Evolutionary conservation across 2,113 vertebrate genomes (phyloP).

Genomic region (Corapipo altera): DNA sequence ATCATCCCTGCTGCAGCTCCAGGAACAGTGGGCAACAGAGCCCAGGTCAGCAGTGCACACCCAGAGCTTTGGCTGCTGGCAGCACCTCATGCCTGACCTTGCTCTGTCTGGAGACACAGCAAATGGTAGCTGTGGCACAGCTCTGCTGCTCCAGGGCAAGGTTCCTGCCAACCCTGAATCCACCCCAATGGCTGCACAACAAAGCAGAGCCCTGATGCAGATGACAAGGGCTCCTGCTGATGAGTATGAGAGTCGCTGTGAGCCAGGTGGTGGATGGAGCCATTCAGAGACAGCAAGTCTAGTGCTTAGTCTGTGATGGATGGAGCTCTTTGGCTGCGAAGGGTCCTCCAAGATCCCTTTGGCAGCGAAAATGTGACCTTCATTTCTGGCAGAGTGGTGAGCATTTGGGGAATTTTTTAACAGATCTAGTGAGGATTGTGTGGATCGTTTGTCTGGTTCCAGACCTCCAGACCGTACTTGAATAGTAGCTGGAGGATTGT

Average conservation of each 20-base stretch:
- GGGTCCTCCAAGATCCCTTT: background rate
- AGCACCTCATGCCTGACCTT: fast-evolving
- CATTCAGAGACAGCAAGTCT: background rate
- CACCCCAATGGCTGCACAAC: fast-evolving
- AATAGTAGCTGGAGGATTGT: background rate
- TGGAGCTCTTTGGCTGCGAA: background rate
- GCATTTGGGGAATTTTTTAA: fast-evolving
- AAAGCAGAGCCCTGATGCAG: fast-evolving
- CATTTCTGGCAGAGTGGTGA: background rate
- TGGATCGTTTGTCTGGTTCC: background rate
- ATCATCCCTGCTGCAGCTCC: background rate
- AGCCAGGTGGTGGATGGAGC: background rate
- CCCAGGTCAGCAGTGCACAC: fast-evolving
- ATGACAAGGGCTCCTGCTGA: background rate
- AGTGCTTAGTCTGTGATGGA: background rate
- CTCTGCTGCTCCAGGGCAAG: background rate
- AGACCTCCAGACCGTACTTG: background rate
- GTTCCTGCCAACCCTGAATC: fast-evolving
- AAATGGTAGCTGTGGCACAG: fast-evolving
- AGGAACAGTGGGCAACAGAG: background rate
- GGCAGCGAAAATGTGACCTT: background rate
- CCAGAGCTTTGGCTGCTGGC: background rate
- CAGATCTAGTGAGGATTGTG: background rate
- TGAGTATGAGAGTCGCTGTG: fast-evolving
- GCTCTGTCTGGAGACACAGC: fast-evolving